Evolutionary conservation across 2,113 vertebrate genomes (phyloP), one percentile per base, ranked within the genome.

Genomic region (Trogon melanurus): DNA sequence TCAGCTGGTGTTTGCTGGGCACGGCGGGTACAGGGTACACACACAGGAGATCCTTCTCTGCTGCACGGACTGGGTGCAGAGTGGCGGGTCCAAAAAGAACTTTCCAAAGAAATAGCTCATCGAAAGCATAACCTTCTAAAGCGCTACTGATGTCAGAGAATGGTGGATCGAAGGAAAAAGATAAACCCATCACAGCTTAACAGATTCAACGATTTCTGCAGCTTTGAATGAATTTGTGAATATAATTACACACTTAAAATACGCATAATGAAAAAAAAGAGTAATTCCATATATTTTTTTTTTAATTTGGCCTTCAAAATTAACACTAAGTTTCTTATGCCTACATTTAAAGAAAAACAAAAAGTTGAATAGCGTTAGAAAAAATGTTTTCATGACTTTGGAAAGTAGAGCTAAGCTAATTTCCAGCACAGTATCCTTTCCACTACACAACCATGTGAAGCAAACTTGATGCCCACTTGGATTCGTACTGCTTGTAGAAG

Each of bases 251-350:
- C 13, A 19, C 66, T 91, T 83, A 56, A 92, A 94, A 93, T 50
- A 32, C 20, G 21, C 69, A 10, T 21, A 78, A 82, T 94, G 82
- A 90, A 47, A 84, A 95, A 95, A 96, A 93, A 93, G 61, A 80
- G 86, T 74, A 92, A 87, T 89, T 96, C 87, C 74, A 89, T 54
- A 89, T 54, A 38, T 90, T 30, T 29, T 78, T 94, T 97, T 93
- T 93, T 79, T 25, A n/a, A 91, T 93, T 96, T 97, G 76, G 79
- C 95, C 87, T 96, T 88, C 69, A 60, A 96, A 88, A 88, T 16
- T 66, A 90, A 32, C 11, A 29, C 8, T 36, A 29, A 16, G 54
- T 79, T 54, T 32, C 62, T 79, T 72, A 12, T 1, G 0, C 5
- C 6, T 81, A 58, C 3, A 27, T 51, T n/a, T 30, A 74, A 74